A percentile compares a stretch with the other conserved stretches of the same genome.
phyloP scores from a whole-genome alignment of 1,140 invertebrate genomes.

The Lanistes nyassanus region DNA sequence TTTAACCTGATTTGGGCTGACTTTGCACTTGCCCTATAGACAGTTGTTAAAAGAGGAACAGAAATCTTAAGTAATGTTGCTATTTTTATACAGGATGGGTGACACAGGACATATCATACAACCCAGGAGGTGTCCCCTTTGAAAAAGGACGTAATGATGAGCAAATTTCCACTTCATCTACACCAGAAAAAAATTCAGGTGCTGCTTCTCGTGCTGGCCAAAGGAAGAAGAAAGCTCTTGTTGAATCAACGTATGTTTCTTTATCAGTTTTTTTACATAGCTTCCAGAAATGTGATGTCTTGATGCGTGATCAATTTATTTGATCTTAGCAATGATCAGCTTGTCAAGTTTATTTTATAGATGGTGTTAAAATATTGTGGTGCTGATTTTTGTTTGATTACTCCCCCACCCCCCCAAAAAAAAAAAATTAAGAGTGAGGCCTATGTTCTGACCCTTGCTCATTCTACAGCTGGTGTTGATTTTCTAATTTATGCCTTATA shows the following conservation, averaged over 20 bases:
- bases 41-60: not conserved
- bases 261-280: not conserved
- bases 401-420: no score
- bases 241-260: constrained; percentile 19
- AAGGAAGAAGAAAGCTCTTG: constrained; percentile 16
- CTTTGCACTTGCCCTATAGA: not conserved
- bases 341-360: not conserved
- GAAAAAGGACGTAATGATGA: not conserved
- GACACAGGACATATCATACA: constrained; percentile 12
- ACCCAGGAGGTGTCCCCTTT: constrained; percentile 2
- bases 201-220: not conserved
- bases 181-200: not conserved
- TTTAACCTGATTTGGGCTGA: not conserved
- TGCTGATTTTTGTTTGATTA: not conserved
- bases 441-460: not conserved
- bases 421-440: no score
- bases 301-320: not conserved
- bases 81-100: constrained; percentile 6
- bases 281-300: not conserved
- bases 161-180: not conserved
- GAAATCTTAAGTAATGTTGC: not conserved
- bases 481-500: not conserved
- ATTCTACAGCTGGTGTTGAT: not conserved
- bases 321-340: no score
- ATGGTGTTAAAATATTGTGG: not conserved